Percentiles rank a stretch among this genome's conserved stretches.
Evolutionary conservation across 2,888 invertebrate genomes (phyloP).

Genomic region (Spialia ferax): DNA sequence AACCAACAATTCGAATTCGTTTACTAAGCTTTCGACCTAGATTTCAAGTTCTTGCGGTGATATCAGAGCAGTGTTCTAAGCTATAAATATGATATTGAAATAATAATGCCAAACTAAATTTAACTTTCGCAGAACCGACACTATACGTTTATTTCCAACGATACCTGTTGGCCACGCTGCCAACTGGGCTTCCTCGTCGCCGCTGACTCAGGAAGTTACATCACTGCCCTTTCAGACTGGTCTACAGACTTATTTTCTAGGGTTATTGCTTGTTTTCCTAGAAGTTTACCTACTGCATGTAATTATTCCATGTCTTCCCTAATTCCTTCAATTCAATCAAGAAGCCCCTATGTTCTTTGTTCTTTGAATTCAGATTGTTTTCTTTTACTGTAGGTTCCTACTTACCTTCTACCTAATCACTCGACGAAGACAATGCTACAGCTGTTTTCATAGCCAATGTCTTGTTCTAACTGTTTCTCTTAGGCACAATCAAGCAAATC

Average conservation of each 20-base stretch:
- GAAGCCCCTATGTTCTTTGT: no score
- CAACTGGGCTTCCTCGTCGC: conserved; percentile 57
- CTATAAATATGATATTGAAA: conserved; percentile 19
- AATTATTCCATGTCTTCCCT: neutral
- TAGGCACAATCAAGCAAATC: no score
- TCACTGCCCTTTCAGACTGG: conserved; percentile 53
- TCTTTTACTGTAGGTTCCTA: no score
- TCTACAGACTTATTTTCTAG: conserved; percentile 38
- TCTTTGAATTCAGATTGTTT: no score
- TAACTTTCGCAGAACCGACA: conserved; percentile 35
- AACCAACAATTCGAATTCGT: neutral
- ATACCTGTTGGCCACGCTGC: conserved; percentile 52
- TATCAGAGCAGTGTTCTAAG: neutral
- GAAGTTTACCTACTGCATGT: neutral
- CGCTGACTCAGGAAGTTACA: conserved; percentile 63
- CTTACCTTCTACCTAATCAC: no score
- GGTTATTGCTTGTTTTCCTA: conserved; percentile 12
- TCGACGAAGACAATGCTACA: no score
- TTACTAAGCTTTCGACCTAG: neutral
- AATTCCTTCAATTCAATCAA: no score
- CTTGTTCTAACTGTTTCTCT: no score
- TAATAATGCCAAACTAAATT: conserved; percentile 40
- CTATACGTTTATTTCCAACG: conserved; percentile 40
- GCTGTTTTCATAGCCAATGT: no score
- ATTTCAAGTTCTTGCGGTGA: neutral